Conservation (phyloP, 2,113 vertebrate species). For the Isurus oxyrinchus region DNA sequence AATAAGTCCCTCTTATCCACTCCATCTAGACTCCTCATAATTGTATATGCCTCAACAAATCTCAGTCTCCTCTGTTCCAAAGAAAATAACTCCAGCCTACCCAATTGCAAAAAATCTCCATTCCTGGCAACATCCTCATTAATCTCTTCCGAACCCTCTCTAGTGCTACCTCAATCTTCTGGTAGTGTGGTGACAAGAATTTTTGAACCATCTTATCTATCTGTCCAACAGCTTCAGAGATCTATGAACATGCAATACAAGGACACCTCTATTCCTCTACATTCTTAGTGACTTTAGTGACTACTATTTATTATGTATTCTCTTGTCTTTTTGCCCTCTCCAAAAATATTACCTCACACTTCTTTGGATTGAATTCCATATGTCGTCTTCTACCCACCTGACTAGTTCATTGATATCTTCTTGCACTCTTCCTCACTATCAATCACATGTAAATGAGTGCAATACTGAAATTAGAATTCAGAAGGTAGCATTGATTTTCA, state of each 20-base stretch:
- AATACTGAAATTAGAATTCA: neutral
- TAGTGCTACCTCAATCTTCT: neutral
- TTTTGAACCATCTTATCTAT: neutral
- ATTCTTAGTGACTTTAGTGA: neutral
- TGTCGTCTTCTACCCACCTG: neutral
- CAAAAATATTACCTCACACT: neutral
- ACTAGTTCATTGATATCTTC: neutral
- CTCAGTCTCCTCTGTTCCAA: neutral
- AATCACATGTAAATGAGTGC: neutral
- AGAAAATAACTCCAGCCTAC: neutral
- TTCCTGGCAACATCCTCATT: neutral
- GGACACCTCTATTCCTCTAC: neutral
- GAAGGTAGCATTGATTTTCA: neutral
- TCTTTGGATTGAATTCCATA: neutral
- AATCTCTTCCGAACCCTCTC: neutral
- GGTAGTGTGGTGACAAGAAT: too few relatives aligned
- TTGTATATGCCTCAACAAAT: neutral
- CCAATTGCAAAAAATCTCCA: neutral
- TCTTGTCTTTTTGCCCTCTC: neutral
- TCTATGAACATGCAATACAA: neutral
- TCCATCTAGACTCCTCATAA: neutral
- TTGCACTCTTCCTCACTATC: neutral
- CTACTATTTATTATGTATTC: neutral
- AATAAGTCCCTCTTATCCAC: neutral
- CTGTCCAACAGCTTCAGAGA: neutral